Conservation (phyloP, 2,888 invertebrate species). For the Andrena minutula region DNA sequence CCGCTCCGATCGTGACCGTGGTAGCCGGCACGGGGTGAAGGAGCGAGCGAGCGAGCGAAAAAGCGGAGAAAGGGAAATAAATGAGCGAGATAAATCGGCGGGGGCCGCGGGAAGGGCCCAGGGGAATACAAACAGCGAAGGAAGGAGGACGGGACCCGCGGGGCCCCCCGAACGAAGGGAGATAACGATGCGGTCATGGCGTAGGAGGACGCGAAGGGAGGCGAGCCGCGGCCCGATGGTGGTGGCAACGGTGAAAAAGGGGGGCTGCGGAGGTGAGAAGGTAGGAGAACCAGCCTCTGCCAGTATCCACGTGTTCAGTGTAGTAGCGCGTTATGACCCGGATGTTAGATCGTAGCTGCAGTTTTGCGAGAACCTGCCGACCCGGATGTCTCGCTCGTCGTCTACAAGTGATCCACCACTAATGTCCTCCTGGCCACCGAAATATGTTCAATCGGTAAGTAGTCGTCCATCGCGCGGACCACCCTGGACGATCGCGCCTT, state of each 20-base stretch:
- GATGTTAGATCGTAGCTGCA: conserved; percentile 85
- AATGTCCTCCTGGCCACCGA: conserved; percentile 83
- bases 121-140: conserved; percentile 58
- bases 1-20: conserved; percentile 71
- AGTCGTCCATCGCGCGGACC: conserved; percentile 38
- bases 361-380: conserved; percentile 84
- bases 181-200: conserved; percentile 30
- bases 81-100: conserved; percentile 66
- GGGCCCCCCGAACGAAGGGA: conserved; percentile 1
- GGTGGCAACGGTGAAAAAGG: conserved; percentile 69
- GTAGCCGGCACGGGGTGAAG: conserved; percentile 55
- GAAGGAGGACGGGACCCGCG: conserved; percentile 47
- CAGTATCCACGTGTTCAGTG: conserved; percentile 85
- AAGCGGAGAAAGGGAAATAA: conserved; percentile 66
- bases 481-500: not conserved
- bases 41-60: conserved; percentile 61
- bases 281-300: conserved; percentile 81
- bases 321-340: conserved; percentile 85
- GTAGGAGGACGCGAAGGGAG: conserved; percentile 60
- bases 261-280: conserved; percentile 74
- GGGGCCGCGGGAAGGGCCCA: conserved; percentile 39
- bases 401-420: conserved; percentile 77
- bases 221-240: conserved; percentile 66
- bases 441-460: conserved; percentile 85
- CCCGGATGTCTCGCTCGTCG: conserved; percentile 82